Evolutionary conservation across 2,888 invertebrate species (phyloP), one percentile per base, ranked within the genome.

Genomic region (Emmelina monodactyla): DNA sequence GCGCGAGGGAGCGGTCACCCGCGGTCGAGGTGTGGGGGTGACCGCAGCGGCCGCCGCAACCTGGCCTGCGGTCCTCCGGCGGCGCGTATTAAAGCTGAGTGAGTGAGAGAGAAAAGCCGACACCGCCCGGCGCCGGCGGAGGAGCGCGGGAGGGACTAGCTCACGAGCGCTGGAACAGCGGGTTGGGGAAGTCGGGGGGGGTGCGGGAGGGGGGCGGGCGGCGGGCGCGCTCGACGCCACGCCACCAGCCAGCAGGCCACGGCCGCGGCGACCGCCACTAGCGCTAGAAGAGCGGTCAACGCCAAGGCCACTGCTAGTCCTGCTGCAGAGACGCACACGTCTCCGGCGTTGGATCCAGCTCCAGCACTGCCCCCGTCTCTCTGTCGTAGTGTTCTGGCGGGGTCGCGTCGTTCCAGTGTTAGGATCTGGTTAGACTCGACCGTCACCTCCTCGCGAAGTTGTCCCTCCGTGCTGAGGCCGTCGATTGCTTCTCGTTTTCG

Each of bases 231-330:
- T 51, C 94, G 86, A 48, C 94, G 81, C 80, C 94, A 94, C 51
- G 95, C 95, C 86, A 95, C 92, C 46, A 95, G 83, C 95, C 95
- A 96, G 72, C 95, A 95, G 42, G 94, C 94, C 38, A 95, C 94
- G 37, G 94, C 94, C 33, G 95, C 92, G 16, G 95, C 95, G 37
- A 96, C 94, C 38, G 95, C 94, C 39, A 95, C 94, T 44, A 96
- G 82, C 38, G 95, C 94, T 58, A 96, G 75, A 42, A 95, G 83
- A 33, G 94, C 94, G 46, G 95, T 96, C 62, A 96, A 89, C 44
- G 94, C 91, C 55, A 95, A 82, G 47, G 95, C 93, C 56, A 95
- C 92, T 50, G 95, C 92, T 58, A 96, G 88, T 44, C 94, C 94
- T 51, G 94, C 90, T 83, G 92, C 93, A 37, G 94, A 94, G 49